These are phyloP conservation scores for Phortica okadai DNA, from an alignment of 2,888 invertebrate genomes.

Conservation along the genomic window DNA sequence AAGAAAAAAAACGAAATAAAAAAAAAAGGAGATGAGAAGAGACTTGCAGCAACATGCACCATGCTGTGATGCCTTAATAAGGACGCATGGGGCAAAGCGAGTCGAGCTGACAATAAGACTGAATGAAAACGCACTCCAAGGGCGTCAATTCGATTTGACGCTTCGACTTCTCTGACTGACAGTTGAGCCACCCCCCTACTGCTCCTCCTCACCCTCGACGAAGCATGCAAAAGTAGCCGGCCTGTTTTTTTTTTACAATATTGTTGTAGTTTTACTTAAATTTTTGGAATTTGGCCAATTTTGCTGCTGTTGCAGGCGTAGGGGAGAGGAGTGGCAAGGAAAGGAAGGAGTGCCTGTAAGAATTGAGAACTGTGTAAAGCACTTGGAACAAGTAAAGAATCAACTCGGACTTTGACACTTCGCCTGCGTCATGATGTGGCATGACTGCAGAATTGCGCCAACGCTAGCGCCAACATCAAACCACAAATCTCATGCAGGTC, in stretches of 20 bases:
- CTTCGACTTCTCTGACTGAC: not conserved
- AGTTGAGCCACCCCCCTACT: not conserved
- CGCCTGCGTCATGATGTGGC: not conserved
- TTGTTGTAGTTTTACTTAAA: not conserved
- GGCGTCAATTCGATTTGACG: not conserved
- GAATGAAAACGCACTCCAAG: not conserved
- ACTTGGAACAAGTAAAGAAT: not conserved
- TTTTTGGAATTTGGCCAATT: not conserved
- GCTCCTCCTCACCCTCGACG: too few relatives aligned
- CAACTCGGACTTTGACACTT: constrained; percentile 1
- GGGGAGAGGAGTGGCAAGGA: not conserved
- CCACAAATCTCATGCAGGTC: constrained; percentile 16
- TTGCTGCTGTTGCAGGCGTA: not conserved
- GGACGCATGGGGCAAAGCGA: not conserved
- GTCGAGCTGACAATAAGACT: not conserved
- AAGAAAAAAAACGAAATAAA: not conserved
- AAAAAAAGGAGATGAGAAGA: not conserved
- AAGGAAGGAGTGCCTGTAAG: not conserved
- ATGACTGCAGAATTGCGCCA: not conserved
- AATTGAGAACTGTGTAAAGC: not conserved
- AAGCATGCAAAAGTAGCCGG: not conserved
- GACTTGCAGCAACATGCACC: not conserved
- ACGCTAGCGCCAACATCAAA: not conserved
- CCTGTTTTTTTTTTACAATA: not conserved
- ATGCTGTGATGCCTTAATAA: not conserved